Conservation (phyloP, 1,140 invertebrate genomes). For the Drosophila tsacasi region DNA sequence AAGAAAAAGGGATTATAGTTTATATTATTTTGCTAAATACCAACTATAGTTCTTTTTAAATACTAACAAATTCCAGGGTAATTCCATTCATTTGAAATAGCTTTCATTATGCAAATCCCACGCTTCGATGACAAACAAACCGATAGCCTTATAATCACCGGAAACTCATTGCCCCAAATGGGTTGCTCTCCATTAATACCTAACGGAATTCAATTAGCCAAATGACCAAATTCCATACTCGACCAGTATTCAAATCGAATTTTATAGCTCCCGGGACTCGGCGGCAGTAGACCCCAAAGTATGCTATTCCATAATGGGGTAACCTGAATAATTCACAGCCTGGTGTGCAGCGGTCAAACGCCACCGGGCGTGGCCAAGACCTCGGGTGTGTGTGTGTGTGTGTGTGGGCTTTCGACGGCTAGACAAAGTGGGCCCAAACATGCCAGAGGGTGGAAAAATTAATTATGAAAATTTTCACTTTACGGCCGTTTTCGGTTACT, state of each 20-base stretch:
- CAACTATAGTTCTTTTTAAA: neutral
- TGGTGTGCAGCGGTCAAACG: constrained; percentile 35
- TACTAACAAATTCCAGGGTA: neutral
- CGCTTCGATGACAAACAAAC: neutral
- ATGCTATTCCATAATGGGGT: constrained; percentile 24
- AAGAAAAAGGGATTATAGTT: neutral
- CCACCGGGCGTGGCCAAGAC: constrained; percentile 20
- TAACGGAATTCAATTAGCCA: constrained; percentile 71
- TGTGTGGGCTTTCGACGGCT: constrained; percentile 10
- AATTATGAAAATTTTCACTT: constrained; percentile 79
- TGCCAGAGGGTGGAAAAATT: constrained; percentile 55
- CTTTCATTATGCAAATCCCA: neutral
- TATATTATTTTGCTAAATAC: neutral
- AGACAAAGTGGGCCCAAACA: constrained; percentile 66
- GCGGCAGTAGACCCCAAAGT: constrained; percentile 5
- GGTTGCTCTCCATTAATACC: constrained; percentile 17
- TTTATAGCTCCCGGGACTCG: constrained; percentile 11
- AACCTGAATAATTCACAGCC: constrained; percentile 58
- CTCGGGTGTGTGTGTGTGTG: constrained; percentile 29
- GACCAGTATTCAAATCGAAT: constrained; percentile 39
- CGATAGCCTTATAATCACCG: constrained; percentile 7
- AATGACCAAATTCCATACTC: constrained; percentile 43
- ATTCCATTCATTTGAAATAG: neutral
- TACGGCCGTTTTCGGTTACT: constrained; percentile 59
- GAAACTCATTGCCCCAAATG: constrained; percentile 25